Base-by-base conservation (phyloP, 2,113 vertebrate species). In the Brachypodius melanocephalos region DNA sequence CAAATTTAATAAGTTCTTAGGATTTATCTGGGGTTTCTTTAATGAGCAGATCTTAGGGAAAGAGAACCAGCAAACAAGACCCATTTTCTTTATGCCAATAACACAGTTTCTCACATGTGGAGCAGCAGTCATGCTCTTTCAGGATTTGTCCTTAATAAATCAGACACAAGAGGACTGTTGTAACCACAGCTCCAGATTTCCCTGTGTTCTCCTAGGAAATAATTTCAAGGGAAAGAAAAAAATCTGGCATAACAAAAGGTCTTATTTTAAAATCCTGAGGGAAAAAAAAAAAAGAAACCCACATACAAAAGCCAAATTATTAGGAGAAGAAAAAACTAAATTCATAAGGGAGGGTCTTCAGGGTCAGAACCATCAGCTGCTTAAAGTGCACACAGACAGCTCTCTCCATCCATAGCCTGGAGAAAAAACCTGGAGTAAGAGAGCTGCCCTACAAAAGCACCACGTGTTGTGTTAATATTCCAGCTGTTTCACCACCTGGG, bases 391-490 rank as follows among this genome's bases (percentile, higher is more conserved):
- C 61, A 54, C 8, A 57, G 87, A 49, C 79, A 94, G 54, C 63
- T 92, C 67, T 55, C 48, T 90, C 69, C 63, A 85, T n/a, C 57
- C 49, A 15, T 2, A 1, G 80, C 38, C 36, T 76, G 59, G 36
- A 85, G 29, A 12, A 63, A 66, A 54, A 92, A 7, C 18, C 26
- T 14, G 65, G 57, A 81, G 51, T 46, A 58, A 79, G 65, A 9
- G 67, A 90, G 61, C 87, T 94, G 73, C 43, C 85, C 43, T 42
- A 75, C 48, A 46, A 91, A 89, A 97, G 97, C 97, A 97, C 96
- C 96, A 91, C 65, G 54, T 71, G 8, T 90, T 31, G 54, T 29
- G 16, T 61, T 29, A 32, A 15, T 49, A n/a, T 62, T 89, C 72
- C 5, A 14, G 45, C 42, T 73, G 22, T 18, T 72, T 61, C 66